Conservation (phyloP, 2,113 vertebrate species). For the Nesogale talazaci region DNA sequence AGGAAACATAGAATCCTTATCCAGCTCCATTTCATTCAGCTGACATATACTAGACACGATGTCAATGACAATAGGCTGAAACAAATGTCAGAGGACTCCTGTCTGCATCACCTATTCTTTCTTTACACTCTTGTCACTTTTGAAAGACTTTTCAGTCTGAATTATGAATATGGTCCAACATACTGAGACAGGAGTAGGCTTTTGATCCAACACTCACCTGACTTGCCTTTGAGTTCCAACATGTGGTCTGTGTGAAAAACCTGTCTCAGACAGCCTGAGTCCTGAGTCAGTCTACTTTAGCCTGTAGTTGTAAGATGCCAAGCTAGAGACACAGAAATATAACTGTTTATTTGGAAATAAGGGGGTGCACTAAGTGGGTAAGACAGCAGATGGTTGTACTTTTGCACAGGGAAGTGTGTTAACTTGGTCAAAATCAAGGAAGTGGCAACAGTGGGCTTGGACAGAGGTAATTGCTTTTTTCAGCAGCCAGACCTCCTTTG, state of each 20-base stretch:
- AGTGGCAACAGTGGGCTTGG: conserved; percentile 22
- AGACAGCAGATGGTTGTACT: conserved; percentile 49
- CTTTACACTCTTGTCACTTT: not conserved
- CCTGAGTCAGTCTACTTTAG: conserved; percentile 82
- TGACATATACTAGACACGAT: not conserved
- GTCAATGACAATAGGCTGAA: not conserved
- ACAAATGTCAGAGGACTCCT: not conserved
- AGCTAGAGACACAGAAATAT: conserved; percentile 82
- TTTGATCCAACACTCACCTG: conserved; percentile 76
- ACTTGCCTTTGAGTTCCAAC: conserved; percentile 75
- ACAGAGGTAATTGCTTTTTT: not conserved
- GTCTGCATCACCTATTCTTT: not conserved
- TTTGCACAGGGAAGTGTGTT: conserved; percentile 40
- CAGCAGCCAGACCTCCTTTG: not conserved
- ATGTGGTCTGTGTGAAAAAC: conserved; percentile 81
- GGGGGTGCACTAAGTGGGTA: conserved; percentile 48
- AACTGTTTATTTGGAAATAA: conserved; percentile 79
- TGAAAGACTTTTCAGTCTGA: conserved; percentile 6
- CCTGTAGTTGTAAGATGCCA: conserved; percentile 84
- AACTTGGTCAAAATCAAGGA: conserved; percentile 45
- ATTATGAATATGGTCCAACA: conserved; percentile 9
- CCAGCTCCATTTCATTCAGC: not conserved
- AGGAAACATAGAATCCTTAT: not conserved
- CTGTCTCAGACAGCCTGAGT: conserved; percentile 82
- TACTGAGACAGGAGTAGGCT: not conserved